Conservation (phyloP, 2,888 invertebrate species). For the Amorpha juglandis region DNA sequence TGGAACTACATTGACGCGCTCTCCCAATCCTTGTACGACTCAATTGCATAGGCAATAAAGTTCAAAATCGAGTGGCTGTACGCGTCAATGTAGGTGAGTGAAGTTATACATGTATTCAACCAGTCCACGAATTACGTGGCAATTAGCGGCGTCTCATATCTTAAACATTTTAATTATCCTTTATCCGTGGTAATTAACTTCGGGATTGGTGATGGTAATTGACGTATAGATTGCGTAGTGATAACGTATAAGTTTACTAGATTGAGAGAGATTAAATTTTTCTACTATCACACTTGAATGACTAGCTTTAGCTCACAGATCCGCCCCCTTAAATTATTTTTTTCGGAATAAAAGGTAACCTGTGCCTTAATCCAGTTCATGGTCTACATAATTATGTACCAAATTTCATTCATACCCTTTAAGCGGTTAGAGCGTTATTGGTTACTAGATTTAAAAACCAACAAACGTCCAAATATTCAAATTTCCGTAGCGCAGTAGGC, state of each 20-base stretch:
- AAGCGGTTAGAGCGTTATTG: no score
- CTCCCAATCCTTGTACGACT: slow-evolving; percentile 41
- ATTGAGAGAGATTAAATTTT: background rate
- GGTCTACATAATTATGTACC: no score
- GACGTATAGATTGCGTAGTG: background rate
- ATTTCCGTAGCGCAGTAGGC: no score
- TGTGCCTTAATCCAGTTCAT: no score
- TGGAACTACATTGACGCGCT: background rate
- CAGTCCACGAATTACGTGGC: slow-evolving; percentile 45
- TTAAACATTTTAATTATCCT: slow-evolving; percentile 23
- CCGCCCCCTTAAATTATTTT: no score
- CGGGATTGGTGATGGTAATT: slow-evolving; percentile 1
- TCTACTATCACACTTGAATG: background rate
- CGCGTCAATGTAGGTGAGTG: slow-evolving; percentile 39
- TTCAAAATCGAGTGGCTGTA: background rate
- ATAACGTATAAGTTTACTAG: background rate
- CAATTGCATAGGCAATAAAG: background rate
- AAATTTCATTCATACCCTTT: no score
- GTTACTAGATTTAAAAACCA: no score
- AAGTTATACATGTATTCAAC: slow-evolving; percentile 47
- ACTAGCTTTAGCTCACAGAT: no score
- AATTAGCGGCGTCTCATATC: slow-evolving; percentile 50
- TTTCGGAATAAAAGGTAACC: no score
- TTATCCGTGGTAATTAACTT: slow-evolving; percentile 14
- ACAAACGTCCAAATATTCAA: no score